phyloP scores from a whole-genome alignment of 2,888 invertebrate species.

The Neoascia interrupta region DNA sequence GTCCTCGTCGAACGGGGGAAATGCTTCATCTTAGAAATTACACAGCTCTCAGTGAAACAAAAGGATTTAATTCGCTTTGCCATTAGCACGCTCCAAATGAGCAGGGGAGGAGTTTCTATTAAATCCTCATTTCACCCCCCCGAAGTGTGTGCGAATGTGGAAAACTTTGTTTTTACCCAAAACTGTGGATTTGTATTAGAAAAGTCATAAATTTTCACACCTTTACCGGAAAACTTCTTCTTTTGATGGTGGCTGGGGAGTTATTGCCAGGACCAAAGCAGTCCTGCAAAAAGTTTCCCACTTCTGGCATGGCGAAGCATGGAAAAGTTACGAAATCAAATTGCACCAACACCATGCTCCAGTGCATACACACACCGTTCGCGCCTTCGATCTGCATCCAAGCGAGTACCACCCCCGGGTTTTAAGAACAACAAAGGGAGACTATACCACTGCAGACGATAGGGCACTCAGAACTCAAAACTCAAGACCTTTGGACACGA shows the following conservation, averaged over 20 bases:
- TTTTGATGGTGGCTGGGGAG: slow-evolving; percentile 6
- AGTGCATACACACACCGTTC: slow-evolving; percentile 28
- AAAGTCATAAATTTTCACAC: slow-evolving; percentile 56
- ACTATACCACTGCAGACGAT: too few species aligned
- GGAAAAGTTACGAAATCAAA: slow-evolving; percentile 62
- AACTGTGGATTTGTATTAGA: slow-evolving; percentile 20
- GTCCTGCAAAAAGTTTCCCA: slow-evolving; percentile 27
- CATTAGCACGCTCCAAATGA: slow-evolving; percentile 61
- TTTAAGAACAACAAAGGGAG: not conserved
- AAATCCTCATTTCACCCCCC: slow-evolving; percentile 47
- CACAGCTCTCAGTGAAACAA: slow-evolving; percentile 45
- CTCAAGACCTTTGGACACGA: slow-evolving; percentile 42
- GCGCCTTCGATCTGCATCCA: slow-evolving; percentile 43
- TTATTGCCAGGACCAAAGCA: slow-evolving; percentile 29
- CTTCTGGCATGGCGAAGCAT: slow-evolving; percentile 23
- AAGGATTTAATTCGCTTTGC: slow-evolving; percentile 67
- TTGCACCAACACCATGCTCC: slow-evolving; percentile 13
- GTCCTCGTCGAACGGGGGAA: not conserved
- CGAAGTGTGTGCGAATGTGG: not conserved
- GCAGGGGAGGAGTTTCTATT: slow-evolving; percentile 38
- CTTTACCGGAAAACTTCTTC: slow-evolving; percentile 31
- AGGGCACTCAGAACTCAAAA: slow-evolving; percentile 27
- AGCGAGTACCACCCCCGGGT: not conserved
- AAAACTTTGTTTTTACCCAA: slow-evolving; percentile 25
- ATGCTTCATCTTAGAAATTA: slow-evolving; percentile 62